phyloP scores from a whole-genome alignment of 2,113 vertebrate genomes.

The Irena cyanogastra region DNA sequence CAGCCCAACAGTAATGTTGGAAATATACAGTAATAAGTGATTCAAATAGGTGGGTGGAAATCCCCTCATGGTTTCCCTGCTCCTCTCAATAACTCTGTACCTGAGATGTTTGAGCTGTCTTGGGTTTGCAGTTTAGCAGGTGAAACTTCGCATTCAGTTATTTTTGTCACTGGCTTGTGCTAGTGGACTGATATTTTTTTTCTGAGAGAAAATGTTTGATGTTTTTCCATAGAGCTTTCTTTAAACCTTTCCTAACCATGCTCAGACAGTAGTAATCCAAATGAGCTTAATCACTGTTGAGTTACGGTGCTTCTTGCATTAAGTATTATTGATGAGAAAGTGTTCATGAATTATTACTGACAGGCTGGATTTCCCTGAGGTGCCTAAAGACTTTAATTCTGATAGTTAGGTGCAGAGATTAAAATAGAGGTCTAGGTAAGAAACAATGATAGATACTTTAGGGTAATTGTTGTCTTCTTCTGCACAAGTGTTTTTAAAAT shows the following conservation, averaged over 20 bases:
- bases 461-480: background rate
- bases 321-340: slow-evolving; percentile 41
- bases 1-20: background rate
- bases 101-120: background rate
- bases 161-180: background rate
- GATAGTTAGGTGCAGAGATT: background rate
- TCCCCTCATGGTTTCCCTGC: background rate
- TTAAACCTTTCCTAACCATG: background rate
- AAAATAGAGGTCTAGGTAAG: background rate
- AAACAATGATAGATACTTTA: background rate
- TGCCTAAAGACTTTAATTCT: background rate
- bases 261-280: slow-evolving; percentile 6
- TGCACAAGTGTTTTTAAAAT: background rate
- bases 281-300: slow-evolving; percentile 14
- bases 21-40: background rate
- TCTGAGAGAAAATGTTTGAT: background rate
- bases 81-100: background rate
- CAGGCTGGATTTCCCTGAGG: background rate
- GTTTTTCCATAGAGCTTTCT: background rate
- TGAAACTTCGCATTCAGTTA: background rate
- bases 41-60: background rate
- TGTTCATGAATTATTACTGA: slow-evolving; percentile 34
- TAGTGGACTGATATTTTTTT: background rate
- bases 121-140: background rate
- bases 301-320: slow-evolving; percentile 41